These are phyloP conservation scores for Calephelis perditalis DNA, from an alignment of 2,888 invertebrate genomes.

Conservation along the genomic window DNA sequence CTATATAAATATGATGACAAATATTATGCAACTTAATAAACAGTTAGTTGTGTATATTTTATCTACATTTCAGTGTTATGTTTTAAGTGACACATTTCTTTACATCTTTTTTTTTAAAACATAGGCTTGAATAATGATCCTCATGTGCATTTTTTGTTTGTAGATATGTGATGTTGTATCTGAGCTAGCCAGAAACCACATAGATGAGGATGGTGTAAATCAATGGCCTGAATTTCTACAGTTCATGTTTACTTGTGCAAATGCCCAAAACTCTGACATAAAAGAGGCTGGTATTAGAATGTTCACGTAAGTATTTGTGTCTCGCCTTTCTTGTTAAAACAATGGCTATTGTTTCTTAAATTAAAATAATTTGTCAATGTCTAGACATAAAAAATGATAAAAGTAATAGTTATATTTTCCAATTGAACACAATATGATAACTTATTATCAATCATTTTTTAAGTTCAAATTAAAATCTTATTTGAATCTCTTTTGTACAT, in stretches of 20 bases:
- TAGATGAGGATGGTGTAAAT: constrained; percentile 97
- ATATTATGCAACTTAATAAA: too few relatives aligned
- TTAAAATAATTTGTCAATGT: background rate
- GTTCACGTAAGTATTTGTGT: constrained; percentile 84
- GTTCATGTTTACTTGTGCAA: constrained; percentile 96
- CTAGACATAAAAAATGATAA: too few relatives aligned
- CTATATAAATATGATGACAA: too few relatives aligned
- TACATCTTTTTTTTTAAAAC: too few relatives aligned
- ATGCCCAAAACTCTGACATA: constrained; percentile 87
- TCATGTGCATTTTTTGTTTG: constrained; percentile 21
- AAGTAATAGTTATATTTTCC: too few relatives aligned
- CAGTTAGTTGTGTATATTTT: background rate
- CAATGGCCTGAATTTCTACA: constrained; percentile 97
- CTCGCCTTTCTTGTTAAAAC: background rate
- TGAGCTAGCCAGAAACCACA: constrained; percentile 95
- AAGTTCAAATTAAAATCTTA: too few relatives aligned
- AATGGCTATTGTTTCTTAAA: background rate
- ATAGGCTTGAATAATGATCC: background rate
- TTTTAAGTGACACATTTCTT: background rate
- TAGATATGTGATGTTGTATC: constrained; percentile 94
- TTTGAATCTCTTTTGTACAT: too few relatives aligned
- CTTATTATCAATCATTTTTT: too few relatives aligned
- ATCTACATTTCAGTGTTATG: constrained; percentile 4
- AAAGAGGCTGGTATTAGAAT: constrained; percentile 96
- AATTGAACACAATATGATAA: too few relatives aligned